Conservation (phyloP, 2,888 invertebrate genomes). For the Callyntrura sp. region DNA sequence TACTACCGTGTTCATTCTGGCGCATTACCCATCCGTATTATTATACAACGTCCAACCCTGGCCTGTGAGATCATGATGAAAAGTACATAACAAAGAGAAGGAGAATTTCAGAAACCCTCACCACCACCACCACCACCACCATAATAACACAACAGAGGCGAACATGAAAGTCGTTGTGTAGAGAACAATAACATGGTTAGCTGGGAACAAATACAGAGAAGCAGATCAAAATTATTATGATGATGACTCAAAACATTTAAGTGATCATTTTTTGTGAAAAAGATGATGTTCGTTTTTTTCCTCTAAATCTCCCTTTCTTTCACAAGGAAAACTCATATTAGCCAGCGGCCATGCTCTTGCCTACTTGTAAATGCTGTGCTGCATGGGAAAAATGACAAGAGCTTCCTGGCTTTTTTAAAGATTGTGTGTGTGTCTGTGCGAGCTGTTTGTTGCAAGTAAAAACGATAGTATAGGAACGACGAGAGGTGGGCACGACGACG, state of each 20-base stretch:
- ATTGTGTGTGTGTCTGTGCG: not conserved
- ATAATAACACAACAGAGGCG: conserved; percentile 18
- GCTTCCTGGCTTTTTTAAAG: conserved; percentile 57
- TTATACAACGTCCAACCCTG: conserved; percentile 5
- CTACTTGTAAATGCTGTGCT: conserved; percentile 9
- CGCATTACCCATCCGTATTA: no score
- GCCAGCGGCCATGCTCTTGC: not conserved
- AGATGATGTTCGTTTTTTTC: conserved; percentile 13
- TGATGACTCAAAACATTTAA: conserved; percentile 51
- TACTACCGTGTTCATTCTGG: not conserved
- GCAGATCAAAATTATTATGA: conserved; percentile 47
- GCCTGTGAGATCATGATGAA: conserved; percentile 52
- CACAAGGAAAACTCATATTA: conserved; percentile 15
- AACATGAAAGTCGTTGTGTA: no score
- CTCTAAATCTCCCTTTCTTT: conserved; percentile 37
- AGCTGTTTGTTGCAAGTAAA: no score
- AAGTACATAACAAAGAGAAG: conserved; percentile 12
- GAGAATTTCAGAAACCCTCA: not conserved
- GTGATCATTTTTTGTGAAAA: conserved; percentile 14
- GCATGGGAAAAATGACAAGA: conserved; percentile 44
- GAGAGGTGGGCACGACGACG: conserved; percentile 53
- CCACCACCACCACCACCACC: not conserved
- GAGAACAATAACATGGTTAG: conserved; percentile 37
- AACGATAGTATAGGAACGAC: not conserved
- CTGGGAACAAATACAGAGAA: not conserved